Percentiles rank a stretch among this genome's conserved stretches.
phyloP scores from a whole-genome alignment of 2,113 vertebrate genomes.

The Dipodomys merriami region DNA sequence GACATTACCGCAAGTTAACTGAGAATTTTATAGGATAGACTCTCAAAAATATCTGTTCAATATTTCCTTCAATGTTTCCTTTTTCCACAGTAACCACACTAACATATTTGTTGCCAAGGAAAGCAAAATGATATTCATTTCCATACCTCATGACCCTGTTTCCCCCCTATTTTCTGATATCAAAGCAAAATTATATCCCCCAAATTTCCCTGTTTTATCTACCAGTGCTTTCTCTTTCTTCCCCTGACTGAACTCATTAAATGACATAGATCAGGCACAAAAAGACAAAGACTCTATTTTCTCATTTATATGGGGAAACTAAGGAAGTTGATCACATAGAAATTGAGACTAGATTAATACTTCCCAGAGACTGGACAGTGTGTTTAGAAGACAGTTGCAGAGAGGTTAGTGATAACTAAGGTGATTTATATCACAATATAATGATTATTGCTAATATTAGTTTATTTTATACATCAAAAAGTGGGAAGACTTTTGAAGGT shows the following conservation, averaged over 20 bases:
- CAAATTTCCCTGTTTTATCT: background rate
- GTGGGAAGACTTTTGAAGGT: background rate
- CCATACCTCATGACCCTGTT: background rate
- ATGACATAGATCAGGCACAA: background rate
- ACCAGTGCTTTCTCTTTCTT: background rate
- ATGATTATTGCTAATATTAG: background rate
- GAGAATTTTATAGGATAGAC: background rate
- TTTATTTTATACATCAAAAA: background rate
- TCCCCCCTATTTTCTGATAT: background rate
- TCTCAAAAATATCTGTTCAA: background rate
- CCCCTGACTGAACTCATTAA: background rate
- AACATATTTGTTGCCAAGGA: background rate
- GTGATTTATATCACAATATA: background rate
- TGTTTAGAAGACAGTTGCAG: too few relatives aligned
- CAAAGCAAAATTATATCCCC: background rate
- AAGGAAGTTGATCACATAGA: background rate
- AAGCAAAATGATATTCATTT: background rate
- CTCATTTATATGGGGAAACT: too few relatives aligned
- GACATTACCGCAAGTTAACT: background rate
- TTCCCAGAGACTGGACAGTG: background rate
- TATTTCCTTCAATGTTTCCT: background rate
- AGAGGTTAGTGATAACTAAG: background rate
- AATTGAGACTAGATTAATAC: background rate
- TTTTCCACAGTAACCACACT: background rate
- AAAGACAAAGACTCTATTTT: background rate